A percentile compares a stretch with the other conserved stretches of the same genome.
phyloP scores from a whole-genome alignment of 1,140 invertebrate species.

The roundworm (Caenorhabditis elegans) region WBcel235 BX284606.5:6684501-6685000 shows the following conservation, averaged over 20 bases:
- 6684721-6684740: background rate
- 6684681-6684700: background rate
- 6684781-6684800: slow-evolving; percentile 52
- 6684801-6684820: slow-evolving; percentile 80
- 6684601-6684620: background rate
- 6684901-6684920: slow-evolving; percentile 75
- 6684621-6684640: background rate
- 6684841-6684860: slow-evolving; percentile 85
- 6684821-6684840: slow-evolving; percentile 76
- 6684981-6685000: slow-evolving; percentile 73
- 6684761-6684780: background rate
- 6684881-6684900: slow-evolving; percentile 75
- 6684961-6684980: slow-evolving; percentile 88
- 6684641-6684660: background rate
- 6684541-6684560: too few relatives aligned
- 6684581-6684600: background rate
- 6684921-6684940: slow-evolving; percentile 74
- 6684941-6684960: slow-evolving; percentile 82
- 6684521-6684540: too few relatives aligned
- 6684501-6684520: too few relatives aligned
- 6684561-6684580: background rate
- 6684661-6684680: background rate
- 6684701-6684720: background rate
- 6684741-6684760: background rate
- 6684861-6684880: slow-evolving; percentile 79